Conservation (phyloP, 2,888 invertebrate genomes). For the Epirrhoe tristata region DNA sequence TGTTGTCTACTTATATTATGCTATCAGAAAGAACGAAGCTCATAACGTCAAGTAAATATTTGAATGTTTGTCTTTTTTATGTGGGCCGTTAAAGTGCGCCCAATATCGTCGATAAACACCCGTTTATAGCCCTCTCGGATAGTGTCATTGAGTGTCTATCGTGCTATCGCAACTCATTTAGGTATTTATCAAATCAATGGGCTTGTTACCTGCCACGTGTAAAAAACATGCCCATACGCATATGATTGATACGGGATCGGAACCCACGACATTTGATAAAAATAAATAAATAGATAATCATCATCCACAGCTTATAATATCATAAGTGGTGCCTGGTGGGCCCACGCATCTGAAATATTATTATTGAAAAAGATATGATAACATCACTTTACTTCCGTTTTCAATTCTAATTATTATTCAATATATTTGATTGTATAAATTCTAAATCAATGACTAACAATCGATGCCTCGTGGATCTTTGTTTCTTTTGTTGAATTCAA, state of each 20-base stretch:
- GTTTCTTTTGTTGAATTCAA: constrained; percentile 1
- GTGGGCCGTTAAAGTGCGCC: constrained; percentile 51
- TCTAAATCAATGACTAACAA: not conserved
- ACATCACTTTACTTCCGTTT: not conserved
- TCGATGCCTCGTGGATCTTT: constrained; percentile 10
- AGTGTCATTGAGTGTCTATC: constrained; percentile 19
- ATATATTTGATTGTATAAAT: constrained; percentile 1
- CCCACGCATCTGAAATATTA: too few relatives aligned
- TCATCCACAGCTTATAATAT: too few relatives aligned
- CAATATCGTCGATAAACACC: constrained; percentile 63
- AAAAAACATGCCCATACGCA: not conserved
- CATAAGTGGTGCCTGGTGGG: too few relatives aligned
- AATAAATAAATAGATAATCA: too few relatives aligned
- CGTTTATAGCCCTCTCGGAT: constrained; percentile 35
- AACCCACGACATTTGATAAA: too few relatives aligned
- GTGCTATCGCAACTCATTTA: constrained; percentile 12
- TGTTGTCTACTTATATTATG: constrained; percentile 1
- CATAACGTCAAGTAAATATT: constrained; percentile 40
- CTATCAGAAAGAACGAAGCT: constrained; percentile 11
- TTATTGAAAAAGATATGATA: too few relatives aligned
- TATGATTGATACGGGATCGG: too few relatives aligned
- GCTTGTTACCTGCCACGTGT: not conserved
- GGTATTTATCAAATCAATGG: not conserved
- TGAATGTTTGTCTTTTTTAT: constrained; percentile 48
- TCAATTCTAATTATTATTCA: not conserved